Percentiles rank a stretch among this genome's conserved stretches.
Evolutionary conservation across 2,113 vertebrate species (phyloP).

Genomic region (Microcebus lehilahytsara): DNA sequence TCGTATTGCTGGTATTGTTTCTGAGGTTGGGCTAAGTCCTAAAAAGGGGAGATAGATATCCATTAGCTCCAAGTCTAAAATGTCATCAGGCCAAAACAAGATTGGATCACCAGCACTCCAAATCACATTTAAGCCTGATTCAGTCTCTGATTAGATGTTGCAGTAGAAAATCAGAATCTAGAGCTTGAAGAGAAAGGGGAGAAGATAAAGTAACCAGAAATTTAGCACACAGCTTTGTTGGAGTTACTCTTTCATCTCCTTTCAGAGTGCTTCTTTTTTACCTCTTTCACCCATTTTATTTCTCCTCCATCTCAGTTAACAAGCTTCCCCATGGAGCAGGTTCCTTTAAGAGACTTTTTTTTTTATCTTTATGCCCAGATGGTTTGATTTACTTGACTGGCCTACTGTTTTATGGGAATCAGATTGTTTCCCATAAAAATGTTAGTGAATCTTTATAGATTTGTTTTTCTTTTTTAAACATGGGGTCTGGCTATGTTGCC

Average conservation of each 20-base stretch:
- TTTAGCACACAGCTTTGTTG: not conserved
- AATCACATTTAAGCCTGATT: not conserved
- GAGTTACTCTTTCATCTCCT: not conserved
- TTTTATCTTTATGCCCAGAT: not conserved
- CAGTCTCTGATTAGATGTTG: not conserved
- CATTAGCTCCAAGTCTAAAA: not conserved
- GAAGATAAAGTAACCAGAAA: not conserved
- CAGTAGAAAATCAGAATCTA: not conserved
- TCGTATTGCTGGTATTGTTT: slow-evolving; percentile 18
- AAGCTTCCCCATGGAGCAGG: not conserved
- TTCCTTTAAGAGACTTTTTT: not conserved
- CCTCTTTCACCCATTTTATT: not conserved
- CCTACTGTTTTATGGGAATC: not conserved
- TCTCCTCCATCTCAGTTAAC: not conserved
- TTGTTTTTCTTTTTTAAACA: not conserved
- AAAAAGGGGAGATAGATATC: not conserved
- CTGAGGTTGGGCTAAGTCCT: not conserved
- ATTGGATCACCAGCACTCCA: not conserved
- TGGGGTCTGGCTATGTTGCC: too few relatives aligned
- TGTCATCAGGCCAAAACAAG: not conserved
- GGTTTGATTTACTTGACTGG: not conserved
- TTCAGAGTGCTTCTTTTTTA: not conserved
- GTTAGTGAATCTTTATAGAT: not conserved
- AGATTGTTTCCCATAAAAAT: not conserved
- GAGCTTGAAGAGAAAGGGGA: not conserved